A percentile compares a stretch with the other conserved stretches of the same genome.
Conservation (phyloP, 2,888 invertebrate species). For the Epicampocera succincta region DNA sequence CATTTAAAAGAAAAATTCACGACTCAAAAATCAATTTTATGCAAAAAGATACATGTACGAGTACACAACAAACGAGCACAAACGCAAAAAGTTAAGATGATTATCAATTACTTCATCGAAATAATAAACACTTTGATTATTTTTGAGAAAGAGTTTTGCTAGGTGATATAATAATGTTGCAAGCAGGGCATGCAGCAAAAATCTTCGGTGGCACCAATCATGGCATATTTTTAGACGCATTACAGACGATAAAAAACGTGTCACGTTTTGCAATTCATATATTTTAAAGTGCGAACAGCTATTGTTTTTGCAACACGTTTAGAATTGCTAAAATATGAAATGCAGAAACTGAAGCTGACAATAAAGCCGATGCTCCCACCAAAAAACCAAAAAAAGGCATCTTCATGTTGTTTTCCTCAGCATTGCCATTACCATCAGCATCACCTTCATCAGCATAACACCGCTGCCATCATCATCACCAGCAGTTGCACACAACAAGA, state of each 20-base stretch:
- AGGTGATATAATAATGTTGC: conserved; percentile 40
- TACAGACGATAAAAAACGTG: conserved; percentile 81
- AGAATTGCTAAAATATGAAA: conserved; percentile 80
- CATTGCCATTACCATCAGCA: conserved; percentile 36
- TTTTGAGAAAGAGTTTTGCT: conserved; percentile 11
- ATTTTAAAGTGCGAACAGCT: conserved; percentile 75
- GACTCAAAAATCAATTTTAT: too few species aligned
- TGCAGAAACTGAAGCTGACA: conserved; percentile 70
- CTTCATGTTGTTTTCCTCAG: conserved; percentile 45
- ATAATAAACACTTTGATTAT: background rate
- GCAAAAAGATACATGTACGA: too few species aligned
- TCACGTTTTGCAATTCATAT: conserved; percentile 82
- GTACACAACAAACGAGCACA: too few species aligned
- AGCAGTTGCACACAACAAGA: conserved; percentile 5
- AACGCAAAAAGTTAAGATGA: conserved; percentile 1
- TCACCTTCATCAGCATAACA: conserved; percentile 14
- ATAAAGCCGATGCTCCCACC: conserved; percentile 53
- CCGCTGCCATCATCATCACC: conserved; percentile 19
- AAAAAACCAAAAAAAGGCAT: conserved; percentile 58
- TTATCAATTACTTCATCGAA: conserved; percentile 7
- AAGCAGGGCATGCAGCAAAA: conserved; percentile 19
- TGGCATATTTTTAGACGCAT: conserved; percentile 78
- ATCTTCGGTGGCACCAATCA: conserved; percentile 47
- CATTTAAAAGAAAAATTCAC: too few species aligned
- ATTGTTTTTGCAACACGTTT: conserved; percentile 77